Base-by-base conservation (phyloP, 1,140 invertebrate genomes). In the Tenebrio molitor region DNA sequence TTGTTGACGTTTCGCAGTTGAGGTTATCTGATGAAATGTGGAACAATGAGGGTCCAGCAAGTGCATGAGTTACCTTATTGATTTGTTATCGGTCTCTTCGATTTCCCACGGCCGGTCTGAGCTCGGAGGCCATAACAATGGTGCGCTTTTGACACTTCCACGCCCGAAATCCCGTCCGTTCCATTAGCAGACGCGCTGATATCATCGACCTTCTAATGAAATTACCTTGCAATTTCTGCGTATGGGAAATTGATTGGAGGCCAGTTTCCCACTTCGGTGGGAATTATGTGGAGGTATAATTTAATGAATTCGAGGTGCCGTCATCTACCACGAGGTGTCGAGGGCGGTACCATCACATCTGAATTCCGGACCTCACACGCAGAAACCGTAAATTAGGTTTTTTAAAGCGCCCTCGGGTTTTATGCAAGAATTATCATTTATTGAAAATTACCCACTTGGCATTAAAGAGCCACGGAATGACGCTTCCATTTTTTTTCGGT, bases 291-390 rank as follows among this genome's bases (percentile, higher is more conserved):
- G 23, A 58, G 21, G 12, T 58, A 58, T 58, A 58, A 58, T 58
- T 58, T 58, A 58, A 58, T 29, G 23, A 29, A 58, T 58, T 58
- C 50, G 23, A 58, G 21, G 23, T 25, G 23, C 19, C 21, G 50
- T 58, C 50, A 58, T 58, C 50, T 66, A 62, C 69, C 23, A 53
- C 64, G 66, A 70, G 62, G 58, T 69, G 72, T 70, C 63, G 74
- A 73, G 65, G 71, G 71, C 71, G 71, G 71, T 39, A 68, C 65
- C 71, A 66, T 63, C 46, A 66, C 71, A 73, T 73, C 63, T 73
- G 50, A 65, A 73, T 67, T 73, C 65, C 71, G 71, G 71, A 73
- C 71, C 71, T 73, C 71, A 73, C 71, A 73, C 71, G 71, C 63
- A 73, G 71, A 53, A 65, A 50, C 65, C 36, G 65, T 73, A 73